phyloP scores from a whole-genome alignment of 1,140 invertebrate species.

The Carposina sasakii region DNA sequence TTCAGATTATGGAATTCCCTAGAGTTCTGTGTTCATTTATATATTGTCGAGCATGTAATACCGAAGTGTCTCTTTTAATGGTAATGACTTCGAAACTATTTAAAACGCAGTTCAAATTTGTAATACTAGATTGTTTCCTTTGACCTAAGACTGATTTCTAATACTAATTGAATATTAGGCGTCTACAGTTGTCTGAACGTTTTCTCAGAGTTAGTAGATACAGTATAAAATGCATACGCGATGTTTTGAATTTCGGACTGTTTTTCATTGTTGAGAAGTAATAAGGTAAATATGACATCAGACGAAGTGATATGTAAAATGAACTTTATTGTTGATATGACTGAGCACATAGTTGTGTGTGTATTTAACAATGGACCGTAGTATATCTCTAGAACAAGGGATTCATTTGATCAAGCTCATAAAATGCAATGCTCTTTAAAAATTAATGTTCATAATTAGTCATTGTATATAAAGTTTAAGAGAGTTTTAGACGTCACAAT shows the following conservation, averaged over 20 bases:
- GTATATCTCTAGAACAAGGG: conserved; percentile 52
- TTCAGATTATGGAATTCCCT: conserved; percentile 32
- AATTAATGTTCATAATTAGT: conserved; percentile 65
- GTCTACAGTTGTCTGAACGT: conserved; percentile 11
- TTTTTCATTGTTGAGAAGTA: conserved; percentile 28
- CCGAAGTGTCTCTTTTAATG: conserved; percentile 21
- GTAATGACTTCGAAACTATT: conserved; percentile 27
- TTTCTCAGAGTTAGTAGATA: not conserved
- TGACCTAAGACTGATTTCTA: conserved; percentile 62
- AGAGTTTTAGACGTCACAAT: conserved; percentile 48
- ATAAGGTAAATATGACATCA: too few relatives aligned
- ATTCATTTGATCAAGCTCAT: conserved; percentile 63
- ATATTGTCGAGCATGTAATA: conserved; percentile 19
- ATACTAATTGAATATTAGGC: conserved; percentile 34
- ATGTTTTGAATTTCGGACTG: conserved; percentile 26
- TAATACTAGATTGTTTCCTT: conserved; percentile 49
- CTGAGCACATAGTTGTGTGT: conserved; percentile 30
- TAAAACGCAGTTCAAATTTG: conserved; percentile 33
- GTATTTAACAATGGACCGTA: conserved; percentile 25
- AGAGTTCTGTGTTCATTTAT: conserved; percentile 28
- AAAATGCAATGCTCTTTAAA: conserved; percentile 62
- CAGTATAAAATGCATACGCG: too few relatives aligned
- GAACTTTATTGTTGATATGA: conserved; percentile 16
- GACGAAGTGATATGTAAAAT: too few relatives aligned
- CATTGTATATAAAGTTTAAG: conserved; percentile 71